phyloP scores from a whole-genome alignment of 2,888 invertebrate genomes.

The Mimumesa dahlbomi region DNA sequence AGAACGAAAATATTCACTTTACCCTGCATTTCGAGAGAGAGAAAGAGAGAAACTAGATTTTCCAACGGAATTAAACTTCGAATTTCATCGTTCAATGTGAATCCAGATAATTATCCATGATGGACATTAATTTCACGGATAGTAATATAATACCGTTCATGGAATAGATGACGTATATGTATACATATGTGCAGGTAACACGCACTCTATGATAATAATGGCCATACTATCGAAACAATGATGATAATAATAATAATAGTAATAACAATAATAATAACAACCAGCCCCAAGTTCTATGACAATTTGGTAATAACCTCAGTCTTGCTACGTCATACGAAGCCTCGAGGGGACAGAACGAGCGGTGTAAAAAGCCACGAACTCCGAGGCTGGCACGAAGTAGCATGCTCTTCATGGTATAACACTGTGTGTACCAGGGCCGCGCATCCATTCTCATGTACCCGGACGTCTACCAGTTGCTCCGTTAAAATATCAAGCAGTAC shows the following conservation, averaged over 20 bases:
- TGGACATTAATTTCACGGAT: not conserved
- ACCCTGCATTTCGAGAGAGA: not conserved
- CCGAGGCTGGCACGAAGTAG: slow-evolving; percentile 5
- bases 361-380: slow-evolving; percentile 49
- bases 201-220: not conserved
- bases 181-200: not conserved
- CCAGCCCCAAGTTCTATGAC: slow-evolving; percentile 4
- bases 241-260: not conserved
- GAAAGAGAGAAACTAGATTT: not conserved
- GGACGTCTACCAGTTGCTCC: slow-evolving; percentile 30
- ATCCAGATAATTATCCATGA: no score
- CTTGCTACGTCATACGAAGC: slow-evolving; percentile 6
- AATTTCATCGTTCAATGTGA: no score
- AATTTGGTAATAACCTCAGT: slow-evolving; percentile 51
- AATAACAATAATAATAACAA: not conserved
- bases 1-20: not conserved
- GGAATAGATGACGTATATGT: not conserved
- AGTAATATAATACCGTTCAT: not conserved
- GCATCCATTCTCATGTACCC: slow-evolving; percentile 31
- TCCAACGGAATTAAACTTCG: not conserved
- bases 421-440: slow-evolving; percentile 8
- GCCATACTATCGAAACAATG: no score
- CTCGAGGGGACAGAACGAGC: slow-evolving; percentile 10
- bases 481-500: slow-evolving; percentile 44
- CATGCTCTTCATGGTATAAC: slow-evolving; percentile 19